phyloP scores from a whole-genome alignment of 2,888 invertebrate species.

The Cheilosia variabilis region DNA sequence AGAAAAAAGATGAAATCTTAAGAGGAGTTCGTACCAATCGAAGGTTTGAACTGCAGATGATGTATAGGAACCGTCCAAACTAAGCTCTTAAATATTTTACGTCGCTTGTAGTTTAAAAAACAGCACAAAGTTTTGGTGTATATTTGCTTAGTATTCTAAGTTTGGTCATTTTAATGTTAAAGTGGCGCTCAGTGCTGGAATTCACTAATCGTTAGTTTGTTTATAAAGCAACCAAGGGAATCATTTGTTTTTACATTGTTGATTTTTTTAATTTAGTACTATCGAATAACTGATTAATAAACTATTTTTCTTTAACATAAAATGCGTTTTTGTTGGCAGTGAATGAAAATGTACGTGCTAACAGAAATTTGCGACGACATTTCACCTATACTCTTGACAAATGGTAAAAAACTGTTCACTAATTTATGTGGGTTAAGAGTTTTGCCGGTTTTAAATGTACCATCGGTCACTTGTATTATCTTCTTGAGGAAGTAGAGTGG shows the following conservation, averaged over 20 bases:
- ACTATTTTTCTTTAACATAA: background rate
- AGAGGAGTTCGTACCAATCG: constrained; percentile 89
- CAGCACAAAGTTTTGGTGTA: constrained; percentile 1
- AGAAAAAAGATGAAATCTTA: constrained; percentile 79
- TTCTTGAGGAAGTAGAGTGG: too few relatives aligned
- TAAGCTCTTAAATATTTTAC: background rate
- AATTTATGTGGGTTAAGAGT: too few relatives aligned
- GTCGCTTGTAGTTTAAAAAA: background rate
- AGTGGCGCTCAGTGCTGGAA: constrained; percentile 6
- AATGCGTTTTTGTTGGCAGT: too few relatives aligned
- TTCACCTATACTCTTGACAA: too few relatives aligned
- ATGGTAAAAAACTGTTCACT: too few relatives aligned
- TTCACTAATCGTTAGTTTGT: constrained; percentile 1
- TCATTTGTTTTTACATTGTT: constrained; percentile 6
- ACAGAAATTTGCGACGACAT: too few relatives aligned
- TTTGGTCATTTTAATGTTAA: background rate
- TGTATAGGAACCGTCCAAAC: constrained; percentile 84
- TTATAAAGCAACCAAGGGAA: background rate
- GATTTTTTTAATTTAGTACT: background rate
- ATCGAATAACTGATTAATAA: constrained; percentile 2
- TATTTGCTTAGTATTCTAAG: background rate
- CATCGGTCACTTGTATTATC: too few relatives aligned
- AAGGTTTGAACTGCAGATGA: constrained; percentile 89
- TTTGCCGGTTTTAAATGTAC: too few relatives aligned
- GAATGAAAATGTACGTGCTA: too few relatives aligned